A percentile compares a stretch with the other conserved stretches of the same genome.
These are phyloP conservation scores for Scaptomyza pallida DNA, from an alignment of 1,140 invertebrate species.

Conservation along the genomic window DNA sequence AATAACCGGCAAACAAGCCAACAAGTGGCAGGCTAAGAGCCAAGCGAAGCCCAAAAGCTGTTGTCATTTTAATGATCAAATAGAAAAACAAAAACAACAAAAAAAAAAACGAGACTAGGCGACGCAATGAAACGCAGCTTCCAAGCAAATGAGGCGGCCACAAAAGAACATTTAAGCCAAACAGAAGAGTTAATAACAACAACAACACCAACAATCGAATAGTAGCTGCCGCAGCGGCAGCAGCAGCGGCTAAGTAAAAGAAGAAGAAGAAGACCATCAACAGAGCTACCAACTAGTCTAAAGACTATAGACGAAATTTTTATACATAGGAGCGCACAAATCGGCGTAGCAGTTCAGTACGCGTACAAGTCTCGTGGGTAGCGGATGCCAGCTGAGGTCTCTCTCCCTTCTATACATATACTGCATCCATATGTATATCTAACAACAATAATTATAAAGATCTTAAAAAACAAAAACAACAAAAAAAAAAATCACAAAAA, in stretches of 20 bases:
- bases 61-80: slow-evolving; percentile 55
- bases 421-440: background rate
- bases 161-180: slow-evolving; percentile 65
- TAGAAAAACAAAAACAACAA: slow-evolving; percentile 7
- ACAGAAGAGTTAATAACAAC: slow-evolving; percentile 36
- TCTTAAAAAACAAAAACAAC: slow-evolving; percentile 13
- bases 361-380: slow-evolving; percentile 83
- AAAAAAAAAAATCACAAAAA: slow-evolving; percentile 3
- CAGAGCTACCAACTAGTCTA: background rate
- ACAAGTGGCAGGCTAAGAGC: slow-evolving; percentile 7
- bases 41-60: slow-evolving; percentile 16
- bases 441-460: slow-evolving; percentile 48
- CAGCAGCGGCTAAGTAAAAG: slow-evolving; percentile 11
- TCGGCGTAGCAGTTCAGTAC: slow-evolving; percentile 77
- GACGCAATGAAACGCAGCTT: slow-evolving; percentile 43
- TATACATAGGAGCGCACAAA: slow-evolving; percentile 79
- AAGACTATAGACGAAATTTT: slow-evolving; percentile 72
- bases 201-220: slow-evolving; percentile 13
- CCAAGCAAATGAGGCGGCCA: slow-evolving; percentile 39
- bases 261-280: slow-evolving; percentile 16
- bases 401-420: slow-evolving; percentile 42
- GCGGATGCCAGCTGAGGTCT: slow-evolving; percentile 80
- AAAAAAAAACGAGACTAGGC: slow-evolving; percentile 65
- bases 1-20: slow-evolving; percentile 50
- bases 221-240: slow-evolving; percentile 23